phyloP scores from a whole-genome alignment of 1,140 invertebrate species.

The Atopsyche davidsoni region DNA sequence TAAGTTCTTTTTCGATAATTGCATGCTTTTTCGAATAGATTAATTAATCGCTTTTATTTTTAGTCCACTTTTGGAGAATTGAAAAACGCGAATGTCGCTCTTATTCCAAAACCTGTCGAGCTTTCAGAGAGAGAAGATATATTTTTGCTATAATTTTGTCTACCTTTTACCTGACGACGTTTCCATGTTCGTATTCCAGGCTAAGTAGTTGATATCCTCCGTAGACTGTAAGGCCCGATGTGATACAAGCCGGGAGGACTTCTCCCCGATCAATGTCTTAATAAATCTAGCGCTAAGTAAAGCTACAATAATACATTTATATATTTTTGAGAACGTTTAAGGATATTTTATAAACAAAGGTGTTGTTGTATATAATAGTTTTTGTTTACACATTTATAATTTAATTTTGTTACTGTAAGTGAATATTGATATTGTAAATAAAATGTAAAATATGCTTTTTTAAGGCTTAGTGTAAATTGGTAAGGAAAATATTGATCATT shows the following conservation, averaged over 20 bases:
- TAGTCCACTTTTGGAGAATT: too few species aligned
- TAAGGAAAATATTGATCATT: constrained; percentile 27
- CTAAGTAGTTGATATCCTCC: constrained; percentile 13
- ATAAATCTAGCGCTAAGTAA: constrained; percentile 14
- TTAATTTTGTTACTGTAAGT: constrained; percentile 21
- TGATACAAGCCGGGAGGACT: constrained; percentile 21
- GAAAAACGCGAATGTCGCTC: too few species aligned
- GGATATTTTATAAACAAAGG: constrained; percentile 30
- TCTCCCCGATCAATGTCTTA: constrained; percentile 15
- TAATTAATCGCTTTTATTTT: too few species aligned
- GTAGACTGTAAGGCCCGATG: constrained; percentile 28
- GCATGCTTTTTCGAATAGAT: too few species aligned
- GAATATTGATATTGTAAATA: constrained; percentile 28
- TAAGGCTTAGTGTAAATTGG: constrained; percentile 27
- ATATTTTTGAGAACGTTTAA: constrained; percentile 28
- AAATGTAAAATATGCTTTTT: constrained; percentile 17
- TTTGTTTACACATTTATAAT: constrained; percentile 28
- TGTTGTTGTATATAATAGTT: constrained; percentile 30
- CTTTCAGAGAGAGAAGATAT: too few species aligned
- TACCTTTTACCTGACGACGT: constrained; percentile 19
- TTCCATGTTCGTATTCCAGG: constrained; percentile 28
- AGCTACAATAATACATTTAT: constrained; percentile 14
- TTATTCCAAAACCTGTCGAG: too few species aligned
- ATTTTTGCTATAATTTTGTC: too few species aligned
- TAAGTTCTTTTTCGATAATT: too few species aligned